Evolutionary conservation across 2,797 vertebrate species (phyloP), one percentile per base, ranked within the genome.

Genomic region (Periparus ater): DNA sequence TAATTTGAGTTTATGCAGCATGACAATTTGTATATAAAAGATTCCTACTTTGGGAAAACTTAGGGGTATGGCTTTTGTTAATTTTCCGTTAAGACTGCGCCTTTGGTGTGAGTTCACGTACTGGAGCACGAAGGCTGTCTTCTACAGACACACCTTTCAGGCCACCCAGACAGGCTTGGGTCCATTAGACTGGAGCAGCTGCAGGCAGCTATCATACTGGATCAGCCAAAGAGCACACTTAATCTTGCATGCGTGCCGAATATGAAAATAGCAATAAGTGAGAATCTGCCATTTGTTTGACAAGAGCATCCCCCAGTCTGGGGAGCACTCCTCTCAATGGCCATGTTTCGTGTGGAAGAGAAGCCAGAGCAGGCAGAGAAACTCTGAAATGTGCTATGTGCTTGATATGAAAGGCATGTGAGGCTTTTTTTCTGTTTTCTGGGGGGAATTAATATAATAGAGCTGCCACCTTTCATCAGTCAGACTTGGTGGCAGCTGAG

Each of bases 391-490:
- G n/a, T 48, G 62, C 81, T 87, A 29, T 32, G 48, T 79, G 53
- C 72, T 93, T 91, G 81, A 92, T 88, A 89, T 91, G 51, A 93
- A 96, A 93, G 80, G 62, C 60, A 58, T 84, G 70, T 4, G 3
- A 96, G 71, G 34, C 12, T 68, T 40, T 90, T 91, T 87, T 74
- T 22, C 54, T 62, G 60, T 85, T 96, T 97, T 96, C 89, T 94
- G 84, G 70, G 42, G 82, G 70, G 79, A 94, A 86, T 96, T 92
- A 96, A 91, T 89, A 73, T 92, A 96, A 96, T 94, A 77, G 91
- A 92, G 78, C 92, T 94, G 95, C 88, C 96, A 67, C 53, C 86
- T 96, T 96, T 95, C 73, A 96, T 96, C 96, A 96, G 85, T 97
- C 91, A 95, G 65, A 91, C 72, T 82, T 89, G 80, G 79, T 91